phyloP scores from a whole-genome alignment of 1,140 invertebrate genomes.

The Drosophila tani region DNA sequence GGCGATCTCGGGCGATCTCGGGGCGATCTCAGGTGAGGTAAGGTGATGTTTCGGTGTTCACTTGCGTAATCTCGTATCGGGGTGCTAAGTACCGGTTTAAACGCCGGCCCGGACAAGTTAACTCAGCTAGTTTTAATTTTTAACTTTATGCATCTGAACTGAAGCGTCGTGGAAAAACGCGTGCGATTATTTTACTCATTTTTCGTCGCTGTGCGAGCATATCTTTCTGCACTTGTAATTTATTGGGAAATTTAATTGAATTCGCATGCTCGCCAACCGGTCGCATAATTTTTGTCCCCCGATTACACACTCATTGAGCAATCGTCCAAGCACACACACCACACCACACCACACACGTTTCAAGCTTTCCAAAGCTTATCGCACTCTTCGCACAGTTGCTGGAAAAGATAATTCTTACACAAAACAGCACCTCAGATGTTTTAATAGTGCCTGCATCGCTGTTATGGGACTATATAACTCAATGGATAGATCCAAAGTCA shows the following conservation, averaged over 20 bases:
- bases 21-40: constrained; percentile 30
- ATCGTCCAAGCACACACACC: constrained; percentile 7
- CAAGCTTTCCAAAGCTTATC: constrained; percentile 5
- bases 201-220: constrained; percentile 14
- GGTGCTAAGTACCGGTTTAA: constrained; percentile 77
- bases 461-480: constrained; percentile 13
- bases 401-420: neutral
- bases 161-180: constrained; percentile 46
- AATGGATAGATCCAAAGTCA: neutral
- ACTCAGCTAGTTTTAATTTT: constrained; percentile 54
- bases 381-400: constrained; percentile 20
- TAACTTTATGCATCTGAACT: constrained; percentile 65
- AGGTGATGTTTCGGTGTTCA: constrained; percentile 42
- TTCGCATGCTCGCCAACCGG: constrained; percentile 68
- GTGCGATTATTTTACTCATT: constrained; percentile 42
- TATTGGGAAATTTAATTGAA: constrained; percentile 81
- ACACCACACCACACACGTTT: constrained; percentile 12
- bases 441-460: neutral
- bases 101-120: constrained; percentile 58
- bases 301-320: constrained; percentile 56
- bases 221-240: constrained; percentile 71
- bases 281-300: constrained; percentile 58
- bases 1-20: constrained; percentile 26
- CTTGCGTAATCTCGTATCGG: constrained; percentile 67
- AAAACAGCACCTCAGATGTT: constrained; percentile 17